Conservation (phyloP, 2,797 vertebrate genomes). For the Betta splendens region DNA sequence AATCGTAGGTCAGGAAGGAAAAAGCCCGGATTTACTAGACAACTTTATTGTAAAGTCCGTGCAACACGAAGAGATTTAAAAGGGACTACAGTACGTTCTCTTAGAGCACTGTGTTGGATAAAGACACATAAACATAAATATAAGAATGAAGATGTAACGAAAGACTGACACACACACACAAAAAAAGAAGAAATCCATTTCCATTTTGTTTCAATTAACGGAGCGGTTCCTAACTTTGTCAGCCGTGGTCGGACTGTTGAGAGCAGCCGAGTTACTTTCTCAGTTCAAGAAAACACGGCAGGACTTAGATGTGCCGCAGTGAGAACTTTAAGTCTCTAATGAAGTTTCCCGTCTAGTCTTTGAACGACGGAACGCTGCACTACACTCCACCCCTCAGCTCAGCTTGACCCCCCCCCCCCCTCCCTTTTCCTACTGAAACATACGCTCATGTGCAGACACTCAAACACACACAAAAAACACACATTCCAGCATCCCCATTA, state of each 20-base stretch:
- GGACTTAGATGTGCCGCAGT: slow-evolving; percentile 40
- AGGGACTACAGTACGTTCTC: not conserved
- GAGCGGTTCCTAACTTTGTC: slow-evolving; percentile 24
- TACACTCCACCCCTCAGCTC: slow-evolving; percentile 54
- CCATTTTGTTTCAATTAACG: slow-evolving; percentile 50
- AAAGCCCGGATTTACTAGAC: too few species aligned
- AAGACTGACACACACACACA: slow-evolving; percentile 4
- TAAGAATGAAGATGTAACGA: slow-evolving; percentile 8
- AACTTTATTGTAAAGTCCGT: too few species aligned
- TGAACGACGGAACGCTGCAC: slow-evolving; percentile 63
- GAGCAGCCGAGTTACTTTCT: slow-evolving; percentile 19
- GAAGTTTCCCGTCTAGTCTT: slow-evolving; percentile 67
- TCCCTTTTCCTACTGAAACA: slow-evolving; percentile 20
- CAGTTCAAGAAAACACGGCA: slow-evolving; percentile 20
- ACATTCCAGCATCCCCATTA: slow-evolving; percentile 82
- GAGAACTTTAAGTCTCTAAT: slow-evolving; percentile 63
- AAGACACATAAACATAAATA: not conserved
- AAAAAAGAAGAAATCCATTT: slow-evolving; percentile 24
- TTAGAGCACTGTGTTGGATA: slow-evolving; percentile 8
- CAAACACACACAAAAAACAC: slow-evolving; percentile 67
- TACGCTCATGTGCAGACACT: slow-evolving; percentile 40
- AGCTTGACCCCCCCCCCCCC: slow-evolving; percentile 60
- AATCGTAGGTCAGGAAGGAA: not conserved
- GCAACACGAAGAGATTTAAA: not conserved
- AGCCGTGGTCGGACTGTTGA: slow-evolving; percentile 1